phyloP scores from a whole-genome alignment of 1,140 invertebrate species.

The Pantala flavescens region DNA sequence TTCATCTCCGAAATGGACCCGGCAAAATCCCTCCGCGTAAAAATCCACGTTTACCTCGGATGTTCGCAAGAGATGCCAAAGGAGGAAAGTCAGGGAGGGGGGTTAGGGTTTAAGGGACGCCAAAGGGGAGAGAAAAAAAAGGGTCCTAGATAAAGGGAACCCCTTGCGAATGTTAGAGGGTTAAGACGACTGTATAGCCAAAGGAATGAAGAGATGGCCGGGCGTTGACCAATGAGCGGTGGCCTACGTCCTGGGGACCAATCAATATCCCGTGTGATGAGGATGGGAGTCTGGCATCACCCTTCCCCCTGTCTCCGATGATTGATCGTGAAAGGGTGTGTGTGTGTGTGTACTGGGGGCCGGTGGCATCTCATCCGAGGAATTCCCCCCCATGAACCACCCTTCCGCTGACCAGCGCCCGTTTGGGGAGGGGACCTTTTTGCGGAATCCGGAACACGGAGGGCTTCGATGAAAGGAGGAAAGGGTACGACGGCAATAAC shows the following conservation, averaged over 20 bases:
- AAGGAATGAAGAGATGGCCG: conserved; percentile 3
- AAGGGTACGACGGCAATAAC: too few species aligned
- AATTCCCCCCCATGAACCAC: background rate
- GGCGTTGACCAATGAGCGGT: background rate
- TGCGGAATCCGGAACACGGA: too few species aligned
- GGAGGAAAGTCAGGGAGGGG: background rate
- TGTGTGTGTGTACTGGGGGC: background rate
- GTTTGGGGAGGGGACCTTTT: too few species aligned
- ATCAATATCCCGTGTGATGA: background rate
- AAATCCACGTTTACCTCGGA: background rate
- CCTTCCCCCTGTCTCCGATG: background rate
- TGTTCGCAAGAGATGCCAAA: background rate
- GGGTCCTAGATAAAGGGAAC: background rate
- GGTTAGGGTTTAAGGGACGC: background rate
- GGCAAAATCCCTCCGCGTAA: background rate
- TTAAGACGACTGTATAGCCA: background rate
- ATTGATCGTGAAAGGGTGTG: background rate
- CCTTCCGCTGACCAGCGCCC: background rate
- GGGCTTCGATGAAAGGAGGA: too few species aligned
- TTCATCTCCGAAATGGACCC: background rate
- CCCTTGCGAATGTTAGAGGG: background rate
- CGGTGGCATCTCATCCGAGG: too few species aligned
- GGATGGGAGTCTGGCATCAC: background rate
- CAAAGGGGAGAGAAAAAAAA: background rate
- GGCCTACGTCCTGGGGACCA: background rate